Evolutionary conservation across 2,113 vertebrate genomes (phyloP).

Genomic region (Cottus gobio): DNA sequence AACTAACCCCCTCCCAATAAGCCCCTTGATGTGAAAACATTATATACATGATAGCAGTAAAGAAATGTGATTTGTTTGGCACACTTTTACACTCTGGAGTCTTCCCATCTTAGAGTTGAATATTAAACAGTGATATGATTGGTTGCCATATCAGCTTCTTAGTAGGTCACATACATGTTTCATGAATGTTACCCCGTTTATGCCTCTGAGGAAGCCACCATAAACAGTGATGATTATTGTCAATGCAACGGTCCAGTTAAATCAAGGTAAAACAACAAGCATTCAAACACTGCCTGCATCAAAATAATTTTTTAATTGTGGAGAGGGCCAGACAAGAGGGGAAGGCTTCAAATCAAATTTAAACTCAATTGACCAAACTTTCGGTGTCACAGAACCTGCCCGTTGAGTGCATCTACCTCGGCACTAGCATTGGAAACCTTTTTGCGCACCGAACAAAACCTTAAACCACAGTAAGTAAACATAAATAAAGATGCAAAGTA

Average conservation of each 20-base stretch:
- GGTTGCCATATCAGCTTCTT: conserved; percentile 21
- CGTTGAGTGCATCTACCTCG: conserved; percentile 42
- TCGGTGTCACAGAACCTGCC: conserved; percentile 52
- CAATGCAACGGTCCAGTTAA: conserved; percentile 41
- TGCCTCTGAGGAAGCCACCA: conserved; percentile 31
- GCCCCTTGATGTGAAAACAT: conserved; percentile 46
- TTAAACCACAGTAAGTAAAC: conserved; percentile 56
- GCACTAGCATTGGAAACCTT: conserved; percentile 23
- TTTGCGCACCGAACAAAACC: conserved; percentile 46
- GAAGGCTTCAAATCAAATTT: conserved; percentile 46
- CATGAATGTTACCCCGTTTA: conserved; percentile 20
- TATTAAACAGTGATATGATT: conserved; percentile 50
- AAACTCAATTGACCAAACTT: conserved; percentile 37
- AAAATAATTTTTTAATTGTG: conserved; percentile 46
- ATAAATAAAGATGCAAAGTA: conserved; percentile 61
- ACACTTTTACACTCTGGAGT: conserved; percentile 33
- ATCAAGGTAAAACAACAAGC: conserved; percentile 46
- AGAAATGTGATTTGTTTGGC: conserved; percentile 62
- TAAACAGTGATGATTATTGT: conserved; percentile 26
- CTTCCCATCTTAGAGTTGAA: neutral
- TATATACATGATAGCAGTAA: conserved; percentile 67
- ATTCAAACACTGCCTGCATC: conserved; percentile 52
- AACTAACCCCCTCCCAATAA: neutral
- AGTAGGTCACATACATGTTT: conserved; percentile 39
- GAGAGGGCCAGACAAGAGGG: conserved; percentile 26